These are phyloP conservation scores for Pseudocheirus occidentalis DNA, from an alignment of 2,797 vertebrate species.

Conservation along the genomic window DNA sequence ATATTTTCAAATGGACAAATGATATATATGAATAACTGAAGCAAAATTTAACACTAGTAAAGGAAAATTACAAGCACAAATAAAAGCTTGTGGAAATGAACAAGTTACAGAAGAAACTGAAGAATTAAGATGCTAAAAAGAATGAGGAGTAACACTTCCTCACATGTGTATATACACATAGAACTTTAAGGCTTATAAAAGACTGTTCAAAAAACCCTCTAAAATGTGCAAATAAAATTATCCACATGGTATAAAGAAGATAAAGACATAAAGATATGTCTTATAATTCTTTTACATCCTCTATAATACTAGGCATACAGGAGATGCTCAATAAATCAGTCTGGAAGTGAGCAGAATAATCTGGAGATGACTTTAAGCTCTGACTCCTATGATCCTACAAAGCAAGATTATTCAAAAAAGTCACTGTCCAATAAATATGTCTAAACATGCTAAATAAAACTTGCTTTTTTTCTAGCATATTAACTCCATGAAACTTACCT, in stretches of 20 bases:
- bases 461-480: background rate
- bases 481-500: constrained; percentile 82
- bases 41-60: no score
- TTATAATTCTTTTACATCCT: constrained; percentile 1
- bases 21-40: background rate
- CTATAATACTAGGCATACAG: background rate
- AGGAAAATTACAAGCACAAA: background rate
- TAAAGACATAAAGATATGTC: background rate
- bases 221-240: background rate
- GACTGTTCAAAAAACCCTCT: background rate
- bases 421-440: background rate
- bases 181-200: background rate
- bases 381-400: background rate
- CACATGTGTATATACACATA: background rate
- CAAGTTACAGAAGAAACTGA: background rate
- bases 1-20: background rate
- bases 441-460: background rate
- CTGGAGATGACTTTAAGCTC: background rate
- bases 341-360: background rate
- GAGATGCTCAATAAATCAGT: background rate
- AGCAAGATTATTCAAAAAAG: background rate
- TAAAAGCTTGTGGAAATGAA: background rate
- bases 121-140: background rate
- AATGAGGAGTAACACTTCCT: background rate
- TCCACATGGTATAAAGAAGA: background rate